phyloP scores from a whole-genome alignment of 2,113 vertebrate species.

The Chitala chitala region DNA sequence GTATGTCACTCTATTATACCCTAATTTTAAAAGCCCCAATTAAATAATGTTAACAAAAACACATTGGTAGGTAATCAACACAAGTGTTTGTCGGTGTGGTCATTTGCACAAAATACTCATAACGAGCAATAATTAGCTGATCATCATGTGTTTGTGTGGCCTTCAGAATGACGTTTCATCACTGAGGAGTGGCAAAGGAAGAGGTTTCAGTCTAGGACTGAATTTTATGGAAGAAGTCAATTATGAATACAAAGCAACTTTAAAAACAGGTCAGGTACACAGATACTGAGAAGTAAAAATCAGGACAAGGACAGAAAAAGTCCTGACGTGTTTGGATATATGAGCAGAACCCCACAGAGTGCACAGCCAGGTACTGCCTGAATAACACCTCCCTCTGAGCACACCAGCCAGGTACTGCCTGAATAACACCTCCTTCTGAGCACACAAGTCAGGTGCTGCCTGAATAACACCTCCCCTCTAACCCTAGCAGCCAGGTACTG shows the following conservation, averaged over 20 bases:
- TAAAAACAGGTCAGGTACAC: slow-evolving; percentile 10
- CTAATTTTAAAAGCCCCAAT: too few relatives aligned
- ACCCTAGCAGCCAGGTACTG: too few relatives aligned
- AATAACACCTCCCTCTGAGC: too few relatives aligned
- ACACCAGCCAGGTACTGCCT: too few relatives aligned
- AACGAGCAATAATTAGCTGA: background rate
- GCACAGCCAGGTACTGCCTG: too few relatives aligned
- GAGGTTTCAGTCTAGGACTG: background rate
- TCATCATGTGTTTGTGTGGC: background rate
- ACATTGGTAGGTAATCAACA: too few relatives aligned
- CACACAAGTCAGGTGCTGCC: too few relatives aligned
- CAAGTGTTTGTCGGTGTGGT: background rate
- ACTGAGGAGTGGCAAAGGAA: background rate
- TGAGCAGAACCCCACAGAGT: background rate
- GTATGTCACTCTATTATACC: too few relatives aligned
- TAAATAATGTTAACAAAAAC: too few relatives aligned
- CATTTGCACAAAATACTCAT: too few relatives aligned
- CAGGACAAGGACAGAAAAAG: slow-evolving; percentile 11
- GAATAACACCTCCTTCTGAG: too few relatives aligned
- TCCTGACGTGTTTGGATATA: background rate
- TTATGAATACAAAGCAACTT: background rate
- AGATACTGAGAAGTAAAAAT: slow-evolving; percentile 9
- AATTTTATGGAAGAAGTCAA: background rate
- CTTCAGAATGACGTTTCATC: background rate
- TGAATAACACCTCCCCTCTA: too few relatives aligned